A percentile compares a stretch with the other conserved stretches of the same genome.
These are phyloP conservation scores for Gila robusta DNA, from an alignment of 2,797 vertebrate genomes.

Conservation along the genomic window DNA sequence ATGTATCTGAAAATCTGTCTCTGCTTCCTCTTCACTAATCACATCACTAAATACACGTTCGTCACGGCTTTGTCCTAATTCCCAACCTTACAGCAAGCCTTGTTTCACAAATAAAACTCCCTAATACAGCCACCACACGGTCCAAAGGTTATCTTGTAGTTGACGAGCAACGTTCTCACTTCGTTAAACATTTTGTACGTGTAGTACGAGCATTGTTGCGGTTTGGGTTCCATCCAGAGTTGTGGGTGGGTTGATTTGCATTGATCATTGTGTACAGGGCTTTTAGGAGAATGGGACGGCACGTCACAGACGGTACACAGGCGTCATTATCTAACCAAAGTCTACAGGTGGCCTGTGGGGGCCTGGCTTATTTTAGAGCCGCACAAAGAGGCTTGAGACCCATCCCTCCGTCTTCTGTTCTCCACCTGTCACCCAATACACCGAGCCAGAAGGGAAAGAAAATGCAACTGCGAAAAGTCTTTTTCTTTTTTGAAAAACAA, in stretches of 20 bases:
- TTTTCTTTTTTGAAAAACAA: background rate
- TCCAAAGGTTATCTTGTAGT: background rate
- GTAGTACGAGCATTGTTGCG: background rate
- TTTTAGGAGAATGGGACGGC: conserved; percentile 60
- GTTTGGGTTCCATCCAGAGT: background rate
- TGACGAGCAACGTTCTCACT: background rate
- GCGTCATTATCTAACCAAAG: conserved; percentile 62
- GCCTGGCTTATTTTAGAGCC: conserved; percentile 61
- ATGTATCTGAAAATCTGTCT: conserved; percentile 23
- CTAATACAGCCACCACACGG: background rate
- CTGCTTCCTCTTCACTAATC: conserved; percentile 33
- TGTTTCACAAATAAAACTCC: background rate
- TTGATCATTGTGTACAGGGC: conserved; percentile 57
- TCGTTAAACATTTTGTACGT: background rate
- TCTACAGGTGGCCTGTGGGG: conserved; percentile 73
- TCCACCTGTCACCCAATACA: conserved; percentile 34
- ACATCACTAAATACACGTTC: conserved; percentile 25
- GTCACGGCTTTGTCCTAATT: conserved; percentile 30
- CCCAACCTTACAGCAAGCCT: conserved; percentile 1
- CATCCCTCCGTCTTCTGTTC: conserved; percentile 26
- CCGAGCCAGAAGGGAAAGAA: background rate
- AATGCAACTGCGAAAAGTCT: background rate
- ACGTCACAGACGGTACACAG: conserved; percentile 49
- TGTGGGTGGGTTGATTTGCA: conserved; percentile 17
- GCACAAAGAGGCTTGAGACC: conserved; percentile 35